Conservation (phyloP, 2,113 vertebrate species). For the Promerops cafer region DNA sequence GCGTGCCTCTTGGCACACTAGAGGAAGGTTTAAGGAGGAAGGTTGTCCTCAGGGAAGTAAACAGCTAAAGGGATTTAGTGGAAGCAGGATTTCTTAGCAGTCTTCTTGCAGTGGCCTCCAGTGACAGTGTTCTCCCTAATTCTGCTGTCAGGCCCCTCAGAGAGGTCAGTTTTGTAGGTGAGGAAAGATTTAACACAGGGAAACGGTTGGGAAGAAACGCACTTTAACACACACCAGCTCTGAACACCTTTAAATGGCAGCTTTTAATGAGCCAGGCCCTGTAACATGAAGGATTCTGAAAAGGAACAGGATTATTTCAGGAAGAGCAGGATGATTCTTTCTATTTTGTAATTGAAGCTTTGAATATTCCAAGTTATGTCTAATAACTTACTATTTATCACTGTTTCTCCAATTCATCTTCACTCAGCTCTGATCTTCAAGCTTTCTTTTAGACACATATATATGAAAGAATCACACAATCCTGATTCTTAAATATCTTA, state of each 20-base stretch:
- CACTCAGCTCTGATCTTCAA: background rate
- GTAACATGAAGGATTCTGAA: background rate
- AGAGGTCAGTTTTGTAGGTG: background rate
- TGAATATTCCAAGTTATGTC: background rate
- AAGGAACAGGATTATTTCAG: background rate
- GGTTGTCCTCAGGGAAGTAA: background rate
- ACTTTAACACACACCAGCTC: background rate
- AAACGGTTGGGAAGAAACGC: background rate
- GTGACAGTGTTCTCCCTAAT: background rate
- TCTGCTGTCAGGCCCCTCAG: background rate
- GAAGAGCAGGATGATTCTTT: background rate
- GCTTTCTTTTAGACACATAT: background rate
- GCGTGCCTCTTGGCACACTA: rapidly evolving
- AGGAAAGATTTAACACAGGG: background rate
- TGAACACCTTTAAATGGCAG: background rate
- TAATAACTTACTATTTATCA: background rate
- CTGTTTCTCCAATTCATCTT: background rate
- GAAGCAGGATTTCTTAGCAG: background rate
- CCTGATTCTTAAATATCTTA: background rate
- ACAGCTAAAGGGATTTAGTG: background rate
- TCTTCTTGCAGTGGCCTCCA: background rate
- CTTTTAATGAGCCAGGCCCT: background rate
- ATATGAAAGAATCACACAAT: background rate
- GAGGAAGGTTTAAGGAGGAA: background rate
- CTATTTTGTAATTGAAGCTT: background rate